phyloP scores from a whole-genome alignment of 2,797 vertebrate species.

The Podarcis siculus region DNA sequence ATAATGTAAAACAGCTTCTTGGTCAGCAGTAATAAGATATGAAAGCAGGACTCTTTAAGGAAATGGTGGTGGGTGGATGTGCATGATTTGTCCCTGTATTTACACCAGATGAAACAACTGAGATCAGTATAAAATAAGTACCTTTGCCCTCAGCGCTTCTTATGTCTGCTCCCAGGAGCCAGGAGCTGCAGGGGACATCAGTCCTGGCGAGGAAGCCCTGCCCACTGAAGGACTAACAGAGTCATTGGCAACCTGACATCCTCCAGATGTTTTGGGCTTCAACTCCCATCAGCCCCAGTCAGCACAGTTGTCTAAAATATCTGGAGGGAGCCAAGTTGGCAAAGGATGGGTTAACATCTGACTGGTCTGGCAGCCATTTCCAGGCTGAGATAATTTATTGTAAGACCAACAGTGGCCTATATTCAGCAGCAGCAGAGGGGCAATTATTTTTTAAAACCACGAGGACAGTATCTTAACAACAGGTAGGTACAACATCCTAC shows the following conservation, averaged over 20 bases:
- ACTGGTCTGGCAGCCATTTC: neutral
- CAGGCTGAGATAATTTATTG: neutral
- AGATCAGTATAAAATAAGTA: neutral
- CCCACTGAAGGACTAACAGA: neutral
- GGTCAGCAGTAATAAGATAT: too few relatives aligned
- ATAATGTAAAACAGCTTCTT: too few relatives aligned
- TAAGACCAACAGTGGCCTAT: neutral
- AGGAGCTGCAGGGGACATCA: too few relatives aligned
- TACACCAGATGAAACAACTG: too few relatives aligned
- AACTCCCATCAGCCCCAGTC: too few relatives aligned
- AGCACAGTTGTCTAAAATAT: too few relatives aligned
- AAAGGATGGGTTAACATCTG: neutral
- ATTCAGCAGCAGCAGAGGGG: neutral
- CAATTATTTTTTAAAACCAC: neutral
- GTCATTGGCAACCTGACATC: too few relatives aligned
- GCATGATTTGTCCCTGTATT: too few relatives aligned
- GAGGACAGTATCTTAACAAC: too few relatives aligned
- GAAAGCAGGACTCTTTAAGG: neutral
- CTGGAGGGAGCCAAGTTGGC: too few relatives aligned
- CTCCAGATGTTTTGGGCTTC: too few relatives aligned
- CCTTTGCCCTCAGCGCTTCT: neutral
- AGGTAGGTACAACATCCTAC: too few relatives aligned
- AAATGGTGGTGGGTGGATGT: neutral
- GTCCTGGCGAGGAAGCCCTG: neutral
- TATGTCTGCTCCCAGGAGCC: neutral